Conservation (phyloP, 23 tunicate genomes). For the Diplosoma virens region DNA sequence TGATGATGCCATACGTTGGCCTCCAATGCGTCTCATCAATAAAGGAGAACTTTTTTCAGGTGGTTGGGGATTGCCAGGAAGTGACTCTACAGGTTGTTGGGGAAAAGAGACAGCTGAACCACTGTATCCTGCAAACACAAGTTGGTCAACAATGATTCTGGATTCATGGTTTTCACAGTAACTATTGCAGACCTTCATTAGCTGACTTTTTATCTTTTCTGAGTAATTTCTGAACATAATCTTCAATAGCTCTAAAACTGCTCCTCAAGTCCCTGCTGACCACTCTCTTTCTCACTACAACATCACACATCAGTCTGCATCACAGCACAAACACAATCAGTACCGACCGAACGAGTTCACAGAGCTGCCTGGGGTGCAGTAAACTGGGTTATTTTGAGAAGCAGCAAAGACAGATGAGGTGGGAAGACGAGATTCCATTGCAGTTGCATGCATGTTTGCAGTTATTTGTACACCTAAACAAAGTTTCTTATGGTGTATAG, state of each 20-base stretch:
- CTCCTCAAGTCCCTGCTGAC: conserved; percentile 38
- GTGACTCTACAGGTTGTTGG: conserved; percentile 42
- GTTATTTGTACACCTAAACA: too few relatives aligned
- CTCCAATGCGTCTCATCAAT: conserved; percentile 49
- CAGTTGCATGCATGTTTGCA: too few relatives aligned
- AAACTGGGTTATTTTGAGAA: conserved; percentile 39
- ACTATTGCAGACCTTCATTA: too few relatives aligned
- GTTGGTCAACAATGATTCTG: background rate
- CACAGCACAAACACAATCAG: background rate
- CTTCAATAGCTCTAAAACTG: conserved; percentile 50
- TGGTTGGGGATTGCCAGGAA: conserved; percentile 47
- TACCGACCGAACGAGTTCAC: background rate
- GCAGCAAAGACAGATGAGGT: conserved; percentile 46
- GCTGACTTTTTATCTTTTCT: background rate
- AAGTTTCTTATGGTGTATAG: too few relatives aligned
- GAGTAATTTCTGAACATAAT: conserved; percentile 38
- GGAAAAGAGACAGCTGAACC: conserved; percentile 57
- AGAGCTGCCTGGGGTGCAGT: conserved; percentile 57
- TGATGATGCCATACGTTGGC: conserved; percentile 38
- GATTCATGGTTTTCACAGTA: too few relatives aligned
- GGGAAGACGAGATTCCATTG: too few relatives aligned
- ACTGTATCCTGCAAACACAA: conserved; percentile 2
- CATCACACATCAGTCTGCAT: background rate
- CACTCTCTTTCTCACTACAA: conserved; percentile 29
- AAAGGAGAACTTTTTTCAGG: conserved; percentile 77